phyloP scores from a whole-genome alignment of 2,888 invertebrate species.

The Toxonevra muliebris region DNA sequence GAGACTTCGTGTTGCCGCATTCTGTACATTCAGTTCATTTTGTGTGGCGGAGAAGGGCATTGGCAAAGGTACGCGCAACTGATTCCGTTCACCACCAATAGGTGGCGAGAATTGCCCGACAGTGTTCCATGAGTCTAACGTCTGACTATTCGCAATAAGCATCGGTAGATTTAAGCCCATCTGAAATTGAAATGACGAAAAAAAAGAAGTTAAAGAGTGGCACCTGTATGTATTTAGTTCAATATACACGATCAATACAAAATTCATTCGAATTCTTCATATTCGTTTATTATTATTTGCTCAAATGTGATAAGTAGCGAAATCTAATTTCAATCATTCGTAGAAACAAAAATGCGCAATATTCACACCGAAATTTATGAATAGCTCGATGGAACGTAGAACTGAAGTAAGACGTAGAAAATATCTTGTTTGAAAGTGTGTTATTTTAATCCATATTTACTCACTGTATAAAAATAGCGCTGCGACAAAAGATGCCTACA shows the following conservation, averaged over 20 bases:
- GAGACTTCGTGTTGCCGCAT: conserved; percentile 38
- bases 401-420: conserved; percentile 1
- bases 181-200: conserved; percentile 43
- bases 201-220: conserved; percentile 12
- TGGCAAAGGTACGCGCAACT: conserved; percentile 54
- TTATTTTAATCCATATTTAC: conserved; percentile 1
- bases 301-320: no score
- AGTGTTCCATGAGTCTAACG: conserved; percentile 57
- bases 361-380: neutral
- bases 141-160: conserved; percentile 59
- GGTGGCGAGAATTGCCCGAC: conserved; percentile 59
- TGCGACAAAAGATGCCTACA: neutral
- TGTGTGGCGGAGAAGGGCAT: conserved; percentile 47
- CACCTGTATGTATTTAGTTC: neutral
- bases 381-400: neutral
- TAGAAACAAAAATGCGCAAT: neutral
- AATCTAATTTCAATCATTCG: neutral
- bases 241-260: neutral
- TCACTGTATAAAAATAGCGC: neutral
- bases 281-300: no score
- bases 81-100: conserved; percentile 46
- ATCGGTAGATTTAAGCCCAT: conserved; percentile 61
- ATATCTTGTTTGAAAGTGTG: conserved; percentile 7
- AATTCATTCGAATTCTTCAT: no score
- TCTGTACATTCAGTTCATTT: conserved; percentile 36